Evolutionary conservation across 2,888 invertebrate genomes (phyloP).

Genomic region (Drosophila pseudotakahashii): DNA sequence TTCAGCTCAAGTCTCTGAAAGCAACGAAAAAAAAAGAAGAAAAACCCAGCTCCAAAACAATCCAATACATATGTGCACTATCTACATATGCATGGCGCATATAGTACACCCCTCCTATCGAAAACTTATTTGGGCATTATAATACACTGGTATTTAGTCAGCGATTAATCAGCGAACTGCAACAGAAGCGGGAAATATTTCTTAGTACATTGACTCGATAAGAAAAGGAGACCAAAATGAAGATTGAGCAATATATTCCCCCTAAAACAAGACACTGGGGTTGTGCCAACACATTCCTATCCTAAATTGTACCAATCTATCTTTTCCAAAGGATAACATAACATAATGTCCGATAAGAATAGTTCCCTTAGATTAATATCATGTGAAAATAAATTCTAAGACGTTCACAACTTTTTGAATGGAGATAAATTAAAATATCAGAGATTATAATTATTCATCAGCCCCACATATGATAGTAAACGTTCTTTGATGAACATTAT

Average conservation of each 20-base stretch:
- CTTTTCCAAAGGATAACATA: no score
- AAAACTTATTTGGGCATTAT: slow-evolving; percentile 24
- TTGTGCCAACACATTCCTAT: no score
- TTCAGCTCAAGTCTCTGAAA: slow-evolving; percentile 21
- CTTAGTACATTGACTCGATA: slow-evolving; percentile 8
- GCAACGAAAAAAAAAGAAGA: background rate
- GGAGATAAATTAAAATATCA: background rate
- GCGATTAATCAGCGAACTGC: slow-evolving; percentile 63
- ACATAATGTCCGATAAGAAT: background rate
- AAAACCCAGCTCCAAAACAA: slow-evolving; percentile 30
- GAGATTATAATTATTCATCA: background rate
- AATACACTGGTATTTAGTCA: slow-evolving; percentile 22
- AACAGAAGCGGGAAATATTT: slow-evolving; percentile 16
- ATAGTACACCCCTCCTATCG: slow-evolving; percentile 1
- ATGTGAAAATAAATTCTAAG: background rate
- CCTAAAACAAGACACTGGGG: no score
- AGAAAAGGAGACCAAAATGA: background rate
- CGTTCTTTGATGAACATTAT: slow-evolving; percentile 8
- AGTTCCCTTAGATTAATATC: background rate
- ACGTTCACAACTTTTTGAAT: no score
- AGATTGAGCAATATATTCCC: background rate
- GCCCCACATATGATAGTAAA: background rate
- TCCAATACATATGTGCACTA: slow-evolving; percentile 24
- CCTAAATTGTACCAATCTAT: no score
- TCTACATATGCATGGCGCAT: slow-evolving; percentile 4